phyloP scores from a whole-genome alignment of 2,113 vertebrate species.

The Symphodus melops region DNA sequence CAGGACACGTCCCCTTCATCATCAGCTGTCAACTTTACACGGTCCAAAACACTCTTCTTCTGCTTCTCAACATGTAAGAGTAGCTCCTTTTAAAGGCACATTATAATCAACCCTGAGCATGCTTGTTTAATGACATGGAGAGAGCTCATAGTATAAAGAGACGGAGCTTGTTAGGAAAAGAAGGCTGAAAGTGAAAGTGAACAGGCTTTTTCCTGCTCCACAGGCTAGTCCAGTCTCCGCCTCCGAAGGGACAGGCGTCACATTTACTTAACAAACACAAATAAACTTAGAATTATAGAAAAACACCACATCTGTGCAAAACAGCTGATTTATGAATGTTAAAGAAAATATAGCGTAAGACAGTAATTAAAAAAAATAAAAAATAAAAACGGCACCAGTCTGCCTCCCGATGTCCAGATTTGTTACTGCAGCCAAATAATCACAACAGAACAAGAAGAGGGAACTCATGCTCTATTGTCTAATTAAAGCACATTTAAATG shows the following conservation, averaged over 20 bases:
- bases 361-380: too few relatives aligned
- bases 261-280: background rate
- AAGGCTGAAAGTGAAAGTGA: background rate
- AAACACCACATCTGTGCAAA: too few relatives aligned
- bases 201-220: background rate
- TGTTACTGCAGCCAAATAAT: too few relatives aligned
- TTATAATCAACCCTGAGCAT: background rate
- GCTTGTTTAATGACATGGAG: background rate
- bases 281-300: accelerated
- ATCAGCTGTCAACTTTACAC: background rate
- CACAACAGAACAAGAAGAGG: too few relatives aligned
- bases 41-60: accelerated
- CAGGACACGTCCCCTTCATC: background rate
- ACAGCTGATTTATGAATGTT: too few relatives aligned
- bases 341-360: too few relatives aligned
- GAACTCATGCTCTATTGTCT: too few relatives aligned
- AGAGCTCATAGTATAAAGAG: background rate
- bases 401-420: too few relatives aligned
- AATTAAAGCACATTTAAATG: too few relatives aligned
- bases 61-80: background rate
- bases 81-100: background rate
- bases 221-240: background rate
- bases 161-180: background rate
- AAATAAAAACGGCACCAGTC: too few relatives aligned
- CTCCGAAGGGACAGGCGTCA: background rate